phyloP scores from a whole-genome alignment of 2,888 invertebrate species.

The Abrostola tripartita region DNA sequence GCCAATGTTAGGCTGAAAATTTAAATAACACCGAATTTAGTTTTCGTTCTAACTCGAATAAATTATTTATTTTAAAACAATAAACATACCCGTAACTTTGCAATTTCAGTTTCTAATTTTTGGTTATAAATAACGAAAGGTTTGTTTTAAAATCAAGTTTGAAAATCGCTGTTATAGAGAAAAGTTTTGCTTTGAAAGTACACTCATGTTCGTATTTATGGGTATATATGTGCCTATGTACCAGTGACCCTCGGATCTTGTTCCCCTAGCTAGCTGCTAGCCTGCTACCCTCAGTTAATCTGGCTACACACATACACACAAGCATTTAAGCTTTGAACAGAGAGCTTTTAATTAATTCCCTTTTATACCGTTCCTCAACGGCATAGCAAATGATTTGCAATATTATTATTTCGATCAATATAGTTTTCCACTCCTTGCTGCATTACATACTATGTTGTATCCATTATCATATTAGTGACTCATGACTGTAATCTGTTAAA shows the following conservation, averaged over 20 bases:
- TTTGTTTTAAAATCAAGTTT: not conserved
- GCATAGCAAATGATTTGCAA: not conserved
- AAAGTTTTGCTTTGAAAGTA: slow-evolving; percentile 2
- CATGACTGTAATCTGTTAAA: too few species aligned
- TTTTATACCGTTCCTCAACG: not conserved
- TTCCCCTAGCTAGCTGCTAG: slow-evolving; percentile 4
- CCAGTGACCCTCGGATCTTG: not conserved
- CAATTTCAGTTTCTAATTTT: slow-evolving; percentile 3
- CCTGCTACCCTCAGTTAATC: not conserved
- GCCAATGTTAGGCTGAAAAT: not conserved
- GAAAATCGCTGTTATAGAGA: not conserved
- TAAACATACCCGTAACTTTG: not conserved
- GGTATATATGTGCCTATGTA: not conserved
- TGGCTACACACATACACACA: not conserved
- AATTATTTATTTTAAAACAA: slow-evolving; percentile 11
- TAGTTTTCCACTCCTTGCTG: too few species aligned
- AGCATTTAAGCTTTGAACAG: not conserved
- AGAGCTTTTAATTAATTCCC: slow-evolving; percentile 5
- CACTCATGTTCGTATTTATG: not conserved
- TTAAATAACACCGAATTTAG: not conserved
- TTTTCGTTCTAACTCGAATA: not conserved
- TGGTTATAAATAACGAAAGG: not conserved
- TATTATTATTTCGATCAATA: not conserved
- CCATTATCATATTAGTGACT: too few species aligned
- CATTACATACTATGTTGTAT: too few species aligned